phyloP scores from a whole-genome alignment of 2,113 vertebrate species.

The Otis tarda region DNA sequence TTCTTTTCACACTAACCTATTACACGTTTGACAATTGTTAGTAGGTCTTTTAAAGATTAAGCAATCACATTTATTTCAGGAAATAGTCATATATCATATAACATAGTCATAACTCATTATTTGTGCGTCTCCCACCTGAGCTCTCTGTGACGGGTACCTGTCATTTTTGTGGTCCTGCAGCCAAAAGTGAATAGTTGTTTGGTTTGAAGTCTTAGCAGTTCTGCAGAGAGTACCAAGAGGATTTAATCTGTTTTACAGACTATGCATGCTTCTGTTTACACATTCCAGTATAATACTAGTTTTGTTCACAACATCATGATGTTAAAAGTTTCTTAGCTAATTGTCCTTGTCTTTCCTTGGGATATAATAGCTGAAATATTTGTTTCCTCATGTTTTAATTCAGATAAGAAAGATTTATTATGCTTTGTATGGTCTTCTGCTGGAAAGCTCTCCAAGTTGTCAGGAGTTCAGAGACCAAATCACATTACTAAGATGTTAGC shows the following conservation, averaged over 20 bases:
- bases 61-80: neutral
- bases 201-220: neutral
- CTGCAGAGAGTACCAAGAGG: neutral
- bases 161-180: neutral
- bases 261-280: neutral
- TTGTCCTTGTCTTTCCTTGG: neutral
- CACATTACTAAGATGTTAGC: neutral
- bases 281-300: neutral
- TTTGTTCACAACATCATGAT: neutral
- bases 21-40: neutral
- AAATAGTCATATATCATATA: neutral
- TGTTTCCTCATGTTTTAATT: neutral
- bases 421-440: neutral
- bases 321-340: neutral
- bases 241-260: rapidly evolving
- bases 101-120: neutral
- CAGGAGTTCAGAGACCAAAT: neutral
- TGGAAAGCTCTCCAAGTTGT: neutral
- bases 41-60: neutral
- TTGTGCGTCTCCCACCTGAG: neutral
- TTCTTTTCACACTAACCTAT: neutral
- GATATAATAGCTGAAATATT: neutral
- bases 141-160: neutral
- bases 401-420: neutral
- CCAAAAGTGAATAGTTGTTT: neutral